Base-by-base conservation (phyloP, 2,888 invertebrate genomes). In the Furcula furcula region DNA sequence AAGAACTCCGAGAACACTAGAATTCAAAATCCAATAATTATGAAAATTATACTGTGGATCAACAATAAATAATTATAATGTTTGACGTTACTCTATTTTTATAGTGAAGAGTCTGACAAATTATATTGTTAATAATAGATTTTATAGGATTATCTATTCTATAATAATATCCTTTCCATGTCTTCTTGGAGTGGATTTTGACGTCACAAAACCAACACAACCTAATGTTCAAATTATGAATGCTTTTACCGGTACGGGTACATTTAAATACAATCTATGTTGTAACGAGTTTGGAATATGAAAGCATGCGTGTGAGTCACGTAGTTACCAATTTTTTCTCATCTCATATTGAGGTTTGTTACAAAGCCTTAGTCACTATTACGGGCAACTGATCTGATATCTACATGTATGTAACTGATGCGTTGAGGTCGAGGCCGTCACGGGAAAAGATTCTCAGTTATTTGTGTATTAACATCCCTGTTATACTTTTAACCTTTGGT, bases 381-480 rank as follows among this genome's bases (percentile, higher is more conserved):
- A 71, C 74, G 40, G 40, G 56, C 77, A 79, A 82, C 48, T 51
- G 62, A 73, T 77, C 65, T 66, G 58, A 57, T 67, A 55, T 55
- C 55, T 51, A n/a, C n/a, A n/a, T n/a, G n/a, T n/a, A n/a, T n/a
- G n/a, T n/a, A 42, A 57, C 57, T 75, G 76, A 74, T 65, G 55
- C 39, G 49, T 40, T 52, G 57, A 71, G 76, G 76, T 72, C 71
- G 71, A 64, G 66, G 65, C 66, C 84, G 85, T 87, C 86, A 87
- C 82, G 87, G 87, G 87, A 87, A 77, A 68, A 68, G 65, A 68
- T 57, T 78, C 55, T 55, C 53, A 70, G 84, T 52, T 75, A 87
- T 85, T 79, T 53, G 46, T 56, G 55, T 52, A 20, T 13, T 51
- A 49, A 53, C 60, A 61, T 57, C 62, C 55, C 47, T 64, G 55